Base-by-base conservation (phyloP, 1,140 invertebrate genomes). In the Saxidomus purpurata region DNA sequence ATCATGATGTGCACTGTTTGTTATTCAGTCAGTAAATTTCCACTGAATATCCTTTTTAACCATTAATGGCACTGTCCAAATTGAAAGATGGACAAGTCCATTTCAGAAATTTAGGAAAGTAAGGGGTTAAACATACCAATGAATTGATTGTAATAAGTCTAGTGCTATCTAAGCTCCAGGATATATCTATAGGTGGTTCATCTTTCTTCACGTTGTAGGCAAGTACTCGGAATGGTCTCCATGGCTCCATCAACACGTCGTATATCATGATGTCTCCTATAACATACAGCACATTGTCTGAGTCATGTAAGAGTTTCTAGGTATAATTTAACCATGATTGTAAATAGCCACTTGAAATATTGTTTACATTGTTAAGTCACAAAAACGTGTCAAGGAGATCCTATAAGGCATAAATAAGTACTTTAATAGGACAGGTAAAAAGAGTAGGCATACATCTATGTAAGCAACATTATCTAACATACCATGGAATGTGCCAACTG, bases 191-290 rank as follows among this genome's bases (percentile, higher is more conserved):
- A 9, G 84, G 63, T 49, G 83, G 49, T n/a, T 91, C 89, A 71
- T 90, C 77, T 17, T 15, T 67, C 3, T 36, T 67, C 13, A 36
- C 34, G 36, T 67, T 49, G 31, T 91, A 89, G 19, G 74, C 17
- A n/a, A 88, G 36, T 9, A 90, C 74, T n/a, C 90, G 28, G 25
- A 85, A 67, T 15, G 84, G 61, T 55, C 86, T n/a, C 91, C 91
- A 92, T n/a, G 91, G 91, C 34, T 83, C 80, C 25, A 89, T 40
- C 31, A 61, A 61, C 43, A 90, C 74, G 59, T 91, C 90, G 67
- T 91, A 92, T 61, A 92, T 85, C 36, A 92, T 47, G 28, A 92
- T 31, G 69, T 92, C 90, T 43, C 91, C 91, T 92, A 82, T 59
- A 52, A 9, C 36, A 25, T 11, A 74, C 19, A 74, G 13, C 69